Conservation (phyloP, 1,140 invertebrate genomes). For the Drosophila arizonae region DNA sequence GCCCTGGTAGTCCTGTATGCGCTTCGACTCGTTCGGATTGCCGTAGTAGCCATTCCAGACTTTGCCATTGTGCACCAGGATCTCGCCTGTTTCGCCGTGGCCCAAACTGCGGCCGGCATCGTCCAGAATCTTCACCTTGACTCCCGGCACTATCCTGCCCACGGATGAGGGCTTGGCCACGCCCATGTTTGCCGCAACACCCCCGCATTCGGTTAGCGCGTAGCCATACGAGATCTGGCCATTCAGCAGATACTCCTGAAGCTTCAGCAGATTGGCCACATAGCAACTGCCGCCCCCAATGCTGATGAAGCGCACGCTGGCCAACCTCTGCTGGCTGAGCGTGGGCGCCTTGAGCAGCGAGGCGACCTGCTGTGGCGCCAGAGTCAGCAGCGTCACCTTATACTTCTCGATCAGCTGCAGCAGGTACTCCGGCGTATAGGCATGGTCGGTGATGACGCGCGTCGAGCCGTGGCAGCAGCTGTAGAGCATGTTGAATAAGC, state of each 20-base stretch:
- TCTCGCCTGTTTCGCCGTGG: slow-evolving; percentile 74
- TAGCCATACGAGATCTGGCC: slow-evolving; percentile 75
- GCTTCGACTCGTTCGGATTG: slow-evolving; percentile 75
- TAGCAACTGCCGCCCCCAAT: slow-evolving; percentile 71
- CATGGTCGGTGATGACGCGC: slow-evolving; percentile 69
- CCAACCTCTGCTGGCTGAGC: slow-evolving; percentile 60
- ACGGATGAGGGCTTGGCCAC: slow-evolving; percentile 67
- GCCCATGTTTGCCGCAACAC: slow-evolving; percentile 77
- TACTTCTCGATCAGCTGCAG: slow-evolving; percentile 75
- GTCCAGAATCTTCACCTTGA: slow-evolving; percentile 82
- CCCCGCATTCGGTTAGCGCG: slow-evolving; percentile 68
- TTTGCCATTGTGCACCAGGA: slow-evolving; percentile 67
- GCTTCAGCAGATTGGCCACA: slow-evolving; percentile 69
- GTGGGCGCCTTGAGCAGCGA: slow-evolving; percentile 62
- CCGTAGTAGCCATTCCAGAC: slow-evolving; percentile 80
- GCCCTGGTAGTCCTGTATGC: slow-evolving; percentile 83
- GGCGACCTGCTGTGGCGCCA: slow-evolving; percentile 69
- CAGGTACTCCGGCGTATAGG: slow-evolving; percentile 73
- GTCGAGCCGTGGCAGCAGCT: slow-evolving; percentile 73
- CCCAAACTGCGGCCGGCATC: slow-evolving; percentile 73
- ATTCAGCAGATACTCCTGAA: slow-evolving; percentile 64
- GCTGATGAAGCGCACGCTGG: slow-evolving; percentile 67
- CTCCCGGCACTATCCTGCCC: slow-evolving; percentile 69
- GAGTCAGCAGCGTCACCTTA: slow-evolving; percentile 66
- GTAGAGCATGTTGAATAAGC: slow-evolving; percentile 74